phyloP scores from a whole-genome alignment of 2,888 invertebrate species.

The Melanostoma mellinum region DNA sequence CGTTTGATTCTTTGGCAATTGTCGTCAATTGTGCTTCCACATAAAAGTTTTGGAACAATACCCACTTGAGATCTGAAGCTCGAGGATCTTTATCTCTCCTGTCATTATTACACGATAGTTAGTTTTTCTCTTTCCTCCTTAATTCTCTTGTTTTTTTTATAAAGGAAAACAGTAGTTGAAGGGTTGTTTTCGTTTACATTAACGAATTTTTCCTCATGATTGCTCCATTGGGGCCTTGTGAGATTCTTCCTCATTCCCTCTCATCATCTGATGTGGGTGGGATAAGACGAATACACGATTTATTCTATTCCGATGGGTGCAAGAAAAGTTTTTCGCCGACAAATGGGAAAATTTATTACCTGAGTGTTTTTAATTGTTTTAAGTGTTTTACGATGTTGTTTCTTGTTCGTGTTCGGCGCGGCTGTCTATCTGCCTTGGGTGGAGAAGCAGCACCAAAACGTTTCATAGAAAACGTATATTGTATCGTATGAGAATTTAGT shows the following conservation, averaged over 20 bases:
- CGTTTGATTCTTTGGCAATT: conserved; percentile 49
- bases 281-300: conserved; percentile 30
- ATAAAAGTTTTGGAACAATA: conserved; percentile 68
- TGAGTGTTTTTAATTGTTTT: conserved; percentile 80
- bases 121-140: conserved; percentile 3
- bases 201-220: conserved; percentile 38
- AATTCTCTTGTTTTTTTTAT: conserved; percentile 1
- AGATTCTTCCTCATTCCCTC: background rate
- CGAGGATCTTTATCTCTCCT: conserved; percentile 6
- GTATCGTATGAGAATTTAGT: too few relatives aligned
- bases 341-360: conserved; percentile 78
- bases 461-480: conserved; percentile 2
- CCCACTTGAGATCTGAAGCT: background rate
- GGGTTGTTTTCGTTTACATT: conserved; percentile 55
- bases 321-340: conserved; percentile 74
- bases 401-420: conserved; percentile 1
- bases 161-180: conserved; percentile 16
- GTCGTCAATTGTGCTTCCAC: conserved; percentile 71
- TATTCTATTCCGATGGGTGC: conserved; percentile 28
- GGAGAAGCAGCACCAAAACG: background rate
- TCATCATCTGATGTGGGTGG: background rate
- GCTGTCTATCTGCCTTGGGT: background rate
- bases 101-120: conserved; percentile 59
- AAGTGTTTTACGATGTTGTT: conserved; percentile 78
- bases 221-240: conserved; percentile 10